Evolutionary conservation across 2,797 vertebrate species (phyloP).

Genomic region (Sebastes trivittatus): DNA sequence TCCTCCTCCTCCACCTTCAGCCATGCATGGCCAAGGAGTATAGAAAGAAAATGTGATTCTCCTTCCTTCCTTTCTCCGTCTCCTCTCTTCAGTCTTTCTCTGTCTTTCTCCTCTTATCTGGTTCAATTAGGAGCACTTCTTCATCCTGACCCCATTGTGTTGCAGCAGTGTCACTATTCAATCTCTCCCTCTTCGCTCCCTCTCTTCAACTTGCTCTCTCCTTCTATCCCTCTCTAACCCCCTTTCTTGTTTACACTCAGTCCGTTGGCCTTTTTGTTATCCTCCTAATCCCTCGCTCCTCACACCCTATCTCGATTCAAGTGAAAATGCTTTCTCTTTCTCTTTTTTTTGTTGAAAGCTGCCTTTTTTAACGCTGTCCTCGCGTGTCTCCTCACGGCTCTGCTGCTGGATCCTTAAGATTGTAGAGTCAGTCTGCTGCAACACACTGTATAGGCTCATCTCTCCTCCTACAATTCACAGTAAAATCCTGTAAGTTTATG

Average conservation of each 20-base stretch:
- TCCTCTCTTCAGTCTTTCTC: not conserved
- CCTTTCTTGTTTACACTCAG: slow-evolving; percentile 74
- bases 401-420: slow-evolving; percentile 51
- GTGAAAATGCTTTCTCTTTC: slow-evolving; percentile 27
- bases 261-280: slow-evolving; percentile 70
- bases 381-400: slow-evolving; percentile 40
- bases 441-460: slow-evolving; percentile 19
- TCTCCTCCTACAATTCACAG: not conserved
- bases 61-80: not conserved
- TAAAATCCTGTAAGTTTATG: not conserved
- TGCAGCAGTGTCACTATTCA: slow-evolving; percentile 81
- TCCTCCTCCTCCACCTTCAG: not conserved
- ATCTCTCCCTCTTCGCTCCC: slow-evolving; percentile 69
- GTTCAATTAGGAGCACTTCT: slow-evolving; percentile 85
- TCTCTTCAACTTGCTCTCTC: slow-evolving; percentile 46
- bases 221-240: slow-evolving; percentile 66
- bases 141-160: slow-evolving; percentile 86
- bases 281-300: slow-evolving; percentile 69
- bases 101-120: slow-evolving; percentile 77
- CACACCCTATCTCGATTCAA: slow-evolving; percentile 51
- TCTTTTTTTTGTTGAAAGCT: slow-evolving; percentile 22
- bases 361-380: slow-evolving; percentile 53
- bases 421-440: slow-evolving; percentile 37
- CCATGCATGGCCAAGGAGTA: not conserved
- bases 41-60: not conserved